These are phyloP conservation scores for Thunnus albacares DNA, from an alignment of 2,797 vertebrate genomes.

Conservation along the genomic window DNA sequence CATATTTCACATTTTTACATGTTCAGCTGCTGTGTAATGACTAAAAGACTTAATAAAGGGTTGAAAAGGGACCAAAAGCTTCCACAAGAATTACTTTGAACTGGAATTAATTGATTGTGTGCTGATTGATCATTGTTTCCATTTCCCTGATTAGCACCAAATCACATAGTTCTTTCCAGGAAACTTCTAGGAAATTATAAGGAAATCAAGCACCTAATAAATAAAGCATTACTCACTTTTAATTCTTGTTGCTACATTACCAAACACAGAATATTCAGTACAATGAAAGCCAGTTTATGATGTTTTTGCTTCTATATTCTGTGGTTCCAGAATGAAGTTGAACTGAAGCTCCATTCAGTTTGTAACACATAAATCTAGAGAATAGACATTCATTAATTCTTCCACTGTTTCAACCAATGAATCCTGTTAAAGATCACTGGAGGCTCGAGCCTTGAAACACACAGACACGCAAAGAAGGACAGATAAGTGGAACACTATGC, in stretches of 20 bases:
- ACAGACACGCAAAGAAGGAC: background rate
- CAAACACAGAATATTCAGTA: background rate
- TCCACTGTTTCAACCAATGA: background rate
- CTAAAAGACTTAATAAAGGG: background rate
- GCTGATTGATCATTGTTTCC: background rate
- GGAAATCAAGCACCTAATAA: background rate
- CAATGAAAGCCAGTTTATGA: background rate
- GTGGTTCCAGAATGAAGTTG: background rate
- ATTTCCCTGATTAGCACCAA: conserved; percentile 2
- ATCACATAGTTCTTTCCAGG: background rate
- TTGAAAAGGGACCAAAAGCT: no score
- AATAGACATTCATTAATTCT: background rate
- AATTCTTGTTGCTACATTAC: background rate
- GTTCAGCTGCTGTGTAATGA: background rate
- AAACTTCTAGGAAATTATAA: background rate
- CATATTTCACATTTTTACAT: background rate
- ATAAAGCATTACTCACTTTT: background rate
- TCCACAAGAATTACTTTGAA: background rate
- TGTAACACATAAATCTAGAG: background rate
- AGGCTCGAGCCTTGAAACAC: background rate
- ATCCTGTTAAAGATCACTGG: background rate
- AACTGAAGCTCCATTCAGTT: background rate
- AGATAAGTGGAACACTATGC: background rate
- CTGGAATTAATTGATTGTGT: background rate
- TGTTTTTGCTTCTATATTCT: background rate